phyloP scores from a whole-genome alignment of 1,140 invertebrate genomes.

The Araneus ventricosus region DNA sequence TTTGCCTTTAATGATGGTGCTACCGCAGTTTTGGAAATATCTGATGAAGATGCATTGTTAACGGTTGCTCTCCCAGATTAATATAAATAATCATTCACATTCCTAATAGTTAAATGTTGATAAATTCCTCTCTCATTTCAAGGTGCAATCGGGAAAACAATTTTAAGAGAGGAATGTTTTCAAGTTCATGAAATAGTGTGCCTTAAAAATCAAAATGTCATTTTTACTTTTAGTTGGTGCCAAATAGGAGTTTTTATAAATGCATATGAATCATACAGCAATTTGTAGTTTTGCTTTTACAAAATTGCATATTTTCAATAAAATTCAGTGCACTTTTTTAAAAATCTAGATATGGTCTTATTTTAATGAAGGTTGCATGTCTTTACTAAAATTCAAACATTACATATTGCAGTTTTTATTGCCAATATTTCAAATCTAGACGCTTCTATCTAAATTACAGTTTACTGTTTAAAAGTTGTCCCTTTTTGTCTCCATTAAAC shows the following conservation, averaged over 20 bases:
- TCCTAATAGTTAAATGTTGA: neutral
- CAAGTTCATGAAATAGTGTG: neutral
- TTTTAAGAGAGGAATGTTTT: neutral
- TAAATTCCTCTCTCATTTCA: neutral
- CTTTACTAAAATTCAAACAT: no score
- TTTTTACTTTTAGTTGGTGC: neutral
- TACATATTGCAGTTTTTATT: no score
- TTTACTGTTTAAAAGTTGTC: no score
- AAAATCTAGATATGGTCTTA: no score
- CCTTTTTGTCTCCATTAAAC: no score
- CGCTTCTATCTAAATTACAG: no score
- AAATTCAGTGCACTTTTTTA: neutral
- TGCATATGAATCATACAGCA: neutral
- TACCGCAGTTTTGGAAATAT: slow-evolving; percentile 89
- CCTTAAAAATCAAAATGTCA: neutral
- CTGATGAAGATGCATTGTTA: slow-evolving; percentile 91
- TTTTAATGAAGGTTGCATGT: no score
- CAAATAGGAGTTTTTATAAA: slow-evolving; percentile 4
- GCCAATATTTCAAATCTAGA: no score
- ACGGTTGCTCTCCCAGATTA: slow-evolving; percentile 85
- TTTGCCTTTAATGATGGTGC: slow-evolving; percentile 97
- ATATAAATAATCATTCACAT: neutral
- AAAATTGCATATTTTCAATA: neutral
- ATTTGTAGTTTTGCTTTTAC: neutral
- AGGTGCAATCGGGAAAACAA: neutral